phyloP scores from a whole-genome alignment of 92 coral and sea anemone genomes.

The Phenganax stokvisi region DNA sequence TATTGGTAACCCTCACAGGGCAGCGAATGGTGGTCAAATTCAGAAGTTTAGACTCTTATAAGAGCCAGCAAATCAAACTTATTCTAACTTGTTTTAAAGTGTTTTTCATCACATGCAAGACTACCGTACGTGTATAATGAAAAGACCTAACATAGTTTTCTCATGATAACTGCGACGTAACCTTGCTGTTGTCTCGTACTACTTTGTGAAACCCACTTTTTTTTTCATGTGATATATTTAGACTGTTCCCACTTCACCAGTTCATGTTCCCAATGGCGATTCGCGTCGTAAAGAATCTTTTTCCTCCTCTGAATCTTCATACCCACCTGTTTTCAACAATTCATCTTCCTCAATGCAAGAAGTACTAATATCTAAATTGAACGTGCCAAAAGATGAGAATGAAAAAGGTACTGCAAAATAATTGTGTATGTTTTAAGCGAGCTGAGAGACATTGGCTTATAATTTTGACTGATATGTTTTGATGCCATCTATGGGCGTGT shows the following conservation, averaged over 20 bases:
- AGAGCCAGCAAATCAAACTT: no score
- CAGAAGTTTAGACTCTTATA: no score
- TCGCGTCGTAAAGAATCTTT: conserved; percentile 19
- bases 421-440: background rate
- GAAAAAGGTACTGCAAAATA: background rate
- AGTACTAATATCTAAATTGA: conserved; percentile 4
- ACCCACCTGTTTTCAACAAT: conserved; percentile 4
- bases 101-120: no score
- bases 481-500: no score
- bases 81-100: no score
- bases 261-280: conserved; percentile 1
- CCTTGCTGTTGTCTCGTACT: background rate
- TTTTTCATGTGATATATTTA: background rate
- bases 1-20: no score
- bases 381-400: background rate
- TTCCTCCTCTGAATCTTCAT: background rate
- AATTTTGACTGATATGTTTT: no score
- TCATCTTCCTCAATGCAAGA: conserved; percentile 25
- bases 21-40: no score
- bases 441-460: background rate
- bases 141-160: no score
- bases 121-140: no score
- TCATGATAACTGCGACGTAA: no score
- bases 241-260: background rate
- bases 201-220: background rate